These are phyloP conservation scores for Unio delphinus DNA, from an alignment of 2,888 invertebrate genomes.

Conservation along the genomic window DNA sequence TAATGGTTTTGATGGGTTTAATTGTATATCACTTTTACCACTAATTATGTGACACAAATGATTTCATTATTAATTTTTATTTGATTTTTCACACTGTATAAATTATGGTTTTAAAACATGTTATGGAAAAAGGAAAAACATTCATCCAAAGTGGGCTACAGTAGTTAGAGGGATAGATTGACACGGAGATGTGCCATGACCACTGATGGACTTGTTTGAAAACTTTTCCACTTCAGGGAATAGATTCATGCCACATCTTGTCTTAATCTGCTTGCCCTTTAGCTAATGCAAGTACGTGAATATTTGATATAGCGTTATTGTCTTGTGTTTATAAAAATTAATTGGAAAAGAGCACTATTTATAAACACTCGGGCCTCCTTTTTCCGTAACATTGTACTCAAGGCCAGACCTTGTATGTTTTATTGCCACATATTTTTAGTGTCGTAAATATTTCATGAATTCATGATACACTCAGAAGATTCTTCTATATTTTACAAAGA, in stretches of 20 bases:
- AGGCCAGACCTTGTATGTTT: not conserved
- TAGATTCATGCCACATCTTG: slow-evolving; percentile 8
- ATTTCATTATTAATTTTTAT: no score
- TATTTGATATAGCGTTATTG: slow-evolving; percentile 73
- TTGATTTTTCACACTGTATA: no score
- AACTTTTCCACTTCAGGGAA: not conserved
- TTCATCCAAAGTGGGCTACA: no score
- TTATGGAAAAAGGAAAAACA: no score
- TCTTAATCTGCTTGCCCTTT: slow-evolving; percentile 50
- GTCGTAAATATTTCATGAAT: not conserved
- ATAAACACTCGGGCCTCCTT: slow-evolving; percentile 83
- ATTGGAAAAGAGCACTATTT: slow-evolving; percentile 89
- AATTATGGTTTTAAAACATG: no score
- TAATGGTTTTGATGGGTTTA: no score
- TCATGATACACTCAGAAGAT: not conserved
- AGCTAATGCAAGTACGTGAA: slow-evolving; percentile 65
- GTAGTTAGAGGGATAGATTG: slow-evolving; percentile 48
- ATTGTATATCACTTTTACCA: no score
- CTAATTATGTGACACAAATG: no score
- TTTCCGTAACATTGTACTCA: not conserved
- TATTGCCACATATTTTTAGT: no score
- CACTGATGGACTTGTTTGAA: not conserved
- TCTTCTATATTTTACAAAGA: no score
- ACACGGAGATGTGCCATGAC: slow-evolving; percentile 28
- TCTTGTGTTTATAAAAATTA: slow-evolving; percentile 89